Conservation (phyloP, 2,888 invertebrate genomes). For the Dryobotodes eremita region DNA sequence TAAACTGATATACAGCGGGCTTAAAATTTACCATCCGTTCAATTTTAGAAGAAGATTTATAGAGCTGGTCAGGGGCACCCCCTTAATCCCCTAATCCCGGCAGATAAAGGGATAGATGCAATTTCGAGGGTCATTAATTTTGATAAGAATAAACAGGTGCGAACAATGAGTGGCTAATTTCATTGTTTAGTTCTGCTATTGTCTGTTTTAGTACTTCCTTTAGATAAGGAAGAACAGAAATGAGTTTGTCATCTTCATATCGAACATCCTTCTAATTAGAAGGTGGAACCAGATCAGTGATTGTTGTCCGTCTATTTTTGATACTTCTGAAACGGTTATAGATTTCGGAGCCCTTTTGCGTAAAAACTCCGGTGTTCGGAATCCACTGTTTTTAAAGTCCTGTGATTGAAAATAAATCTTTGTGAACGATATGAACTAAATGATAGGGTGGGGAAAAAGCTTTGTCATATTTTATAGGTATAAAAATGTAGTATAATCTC, state of each 20-base stretch:
- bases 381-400: background rate
- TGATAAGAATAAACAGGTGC: conserved; percentile 23
- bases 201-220: background rate
- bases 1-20: background rate
- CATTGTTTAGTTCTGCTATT: conserved; percentile 6
- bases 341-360: background rate
- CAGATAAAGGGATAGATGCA: conserved; percentile 7
- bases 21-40: conserved; percentile 26
- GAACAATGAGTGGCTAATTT: conserved; percentile 14
- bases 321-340: no score
- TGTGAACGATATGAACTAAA: background rate
- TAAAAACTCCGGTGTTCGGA: background rate
- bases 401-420: background rate
- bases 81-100: background rate
- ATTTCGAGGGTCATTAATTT: conserved; percentile 42
- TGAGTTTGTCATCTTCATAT: background rate
- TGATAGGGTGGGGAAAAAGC: no score
- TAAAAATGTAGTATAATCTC: no score
- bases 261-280: background rate
- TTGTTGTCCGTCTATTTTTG: no score
- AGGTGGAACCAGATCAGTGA: background rate
- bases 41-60: conserved; percentile 22
- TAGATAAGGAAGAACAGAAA: background rate
- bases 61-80: background rate
- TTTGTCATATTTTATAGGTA: no score